Evolutionary conservation across 2,888 invertebrate genomes (phyloP).

Genomic region (Eristalinus sepulchralis): DNA sequence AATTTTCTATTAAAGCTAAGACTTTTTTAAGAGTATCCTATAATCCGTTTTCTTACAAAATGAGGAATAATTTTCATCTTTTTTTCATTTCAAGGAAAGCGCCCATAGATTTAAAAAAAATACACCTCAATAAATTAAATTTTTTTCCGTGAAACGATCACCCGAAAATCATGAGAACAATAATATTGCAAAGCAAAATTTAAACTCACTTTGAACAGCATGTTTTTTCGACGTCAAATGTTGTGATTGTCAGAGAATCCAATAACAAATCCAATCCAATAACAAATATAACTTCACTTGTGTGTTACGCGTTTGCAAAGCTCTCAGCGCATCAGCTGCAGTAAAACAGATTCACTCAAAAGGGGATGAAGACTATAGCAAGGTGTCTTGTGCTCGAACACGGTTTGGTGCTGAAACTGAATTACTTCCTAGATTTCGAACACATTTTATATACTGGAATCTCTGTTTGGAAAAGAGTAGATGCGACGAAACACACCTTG

Average conservation of each 20-base stretch:
- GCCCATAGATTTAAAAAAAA: no score
- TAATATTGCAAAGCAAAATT: background rate
- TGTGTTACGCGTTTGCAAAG: background rate
- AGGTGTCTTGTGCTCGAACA: slow-evolving; percentile 44
- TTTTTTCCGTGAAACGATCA: background rate
- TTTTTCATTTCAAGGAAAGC: no score
- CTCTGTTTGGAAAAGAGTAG: background rate
- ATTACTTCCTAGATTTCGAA: slow-evolving; percentile 42
- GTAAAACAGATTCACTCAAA: background rate
- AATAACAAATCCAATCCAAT: background rate
- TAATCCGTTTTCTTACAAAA: no score
- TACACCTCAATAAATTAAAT: no score
- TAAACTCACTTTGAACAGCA: slow-evolving; percentile 60
- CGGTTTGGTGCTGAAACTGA: slow-evolving; percentile 62
- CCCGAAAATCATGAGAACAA: background rate
- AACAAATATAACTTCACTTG: background rate
- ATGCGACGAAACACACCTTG: background rate
- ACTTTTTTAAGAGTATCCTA: no score
- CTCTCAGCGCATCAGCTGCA: background rate
- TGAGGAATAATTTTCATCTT: no score
- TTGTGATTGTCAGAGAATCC: background rate
- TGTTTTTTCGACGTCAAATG: slow-evolving; percentile 25
- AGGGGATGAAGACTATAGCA: background rate
- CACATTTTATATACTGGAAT: slow-evolving; percentile 56
- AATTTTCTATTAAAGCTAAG: no score